Evolutionary conservation across 2,797 vertebrate genomes (phyloP).

Genomic region (Brachyalestes nurse): DNA sequence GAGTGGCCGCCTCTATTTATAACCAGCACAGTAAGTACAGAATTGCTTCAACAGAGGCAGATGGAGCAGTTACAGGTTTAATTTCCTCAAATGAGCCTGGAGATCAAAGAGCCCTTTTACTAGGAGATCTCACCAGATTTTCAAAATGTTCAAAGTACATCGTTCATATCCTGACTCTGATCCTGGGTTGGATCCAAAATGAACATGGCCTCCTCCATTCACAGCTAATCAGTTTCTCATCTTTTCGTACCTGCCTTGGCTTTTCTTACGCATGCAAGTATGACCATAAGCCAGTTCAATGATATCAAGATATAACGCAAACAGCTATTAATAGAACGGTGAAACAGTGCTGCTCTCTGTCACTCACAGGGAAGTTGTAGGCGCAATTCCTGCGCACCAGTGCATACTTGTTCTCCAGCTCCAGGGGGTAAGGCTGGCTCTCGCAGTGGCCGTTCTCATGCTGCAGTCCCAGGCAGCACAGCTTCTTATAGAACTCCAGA

Average conservation of each 20-base stretch:
- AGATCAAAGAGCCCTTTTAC: constrained; percentile 23
- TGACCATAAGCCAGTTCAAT: neutral
- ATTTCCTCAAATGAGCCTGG: constrained; percentile 36
- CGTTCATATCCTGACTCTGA: neutral
- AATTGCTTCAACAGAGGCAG: constrained; percentile 18
- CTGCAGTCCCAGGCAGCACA: constrained; percentile 88
- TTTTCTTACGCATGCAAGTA: neutral
- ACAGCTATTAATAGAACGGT: neutral
- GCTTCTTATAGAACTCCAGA: constrained; percentile 91
- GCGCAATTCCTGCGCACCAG: constrained; percentile 93
- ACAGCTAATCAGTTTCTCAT: neutral
- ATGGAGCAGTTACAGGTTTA: constrained; percentile 40
- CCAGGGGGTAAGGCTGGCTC: constrained; percentile 82
- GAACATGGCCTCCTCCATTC: too few relatives aligned
- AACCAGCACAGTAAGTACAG: constrained; percentile 39
- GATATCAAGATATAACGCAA: neutral
- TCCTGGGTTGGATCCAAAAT: neutral
- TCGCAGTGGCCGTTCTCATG: constrained; percentile 87
- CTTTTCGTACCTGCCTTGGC: neutral
- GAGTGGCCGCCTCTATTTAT: constrained; percentile 46
- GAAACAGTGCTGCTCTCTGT: neutral
- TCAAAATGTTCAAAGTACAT: constrained; percentile 24
- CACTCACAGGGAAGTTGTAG: constrained; percentile 92
- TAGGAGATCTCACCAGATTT: neutral
- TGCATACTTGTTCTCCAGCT: constrained; percentile 85